These are phyloP conservation scores for Anagrus nilaparvatae DNA, from an alignment of 1,140 invertebrate genomes.

Conservation along the genomic window DNA sequence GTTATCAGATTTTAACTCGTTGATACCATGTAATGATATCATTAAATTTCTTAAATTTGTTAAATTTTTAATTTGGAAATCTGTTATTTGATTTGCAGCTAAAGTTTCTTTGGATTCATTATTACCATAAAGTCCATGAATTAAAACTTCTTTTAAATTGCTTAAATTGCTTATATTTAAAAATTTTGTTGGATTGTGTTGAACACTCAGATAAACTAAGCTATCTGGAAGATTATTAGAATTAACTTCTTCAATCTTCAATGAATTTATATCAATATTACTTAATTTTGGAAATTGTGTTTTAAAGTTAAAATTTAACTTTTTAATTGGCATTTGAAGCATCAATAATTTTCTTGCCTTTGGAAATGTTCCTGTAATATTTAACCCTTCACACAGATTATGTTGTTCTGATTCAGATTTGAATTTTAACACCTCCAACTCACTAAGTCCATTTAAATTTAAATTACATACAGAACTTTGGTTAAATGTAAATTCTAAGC, in stretches of 20 bases:
- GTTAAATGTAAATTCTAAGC: conserved; percentile 8
- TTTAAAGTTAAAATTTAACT: not conserved
- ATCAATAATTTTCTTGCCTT: conserved; percentile 1
- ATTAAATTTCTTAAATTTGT: not conserved
- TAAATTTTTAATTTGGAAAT: not conserved
- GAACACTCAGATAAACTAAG: conserved; percentile 7
- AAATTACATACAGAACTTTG: accelerated
- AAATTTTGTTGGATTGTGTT: not conserved
- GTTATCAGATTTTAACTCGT: no score
- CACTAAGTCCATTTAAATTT: not conserved
- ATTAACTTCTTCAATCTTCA: accelerated
- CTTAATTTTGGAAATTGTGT: not conserved
- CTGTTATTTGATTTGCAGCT: no score
- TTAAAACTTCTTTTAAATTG: not conserved
- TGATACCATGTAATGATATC: not conserved
- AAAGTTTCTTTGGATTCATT: no score
- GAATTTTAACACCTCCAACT: not conserved
- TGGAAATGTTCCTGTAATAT: not conserved
- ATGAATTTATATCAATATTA: not conserved
- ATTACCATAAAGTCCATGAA: not conserved
- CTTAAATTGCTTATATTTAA: not conserved
- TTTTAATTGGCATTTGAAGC: not conserved
- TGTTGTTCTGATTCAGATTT: not conserved
- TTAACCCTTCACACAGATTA: not conserved
- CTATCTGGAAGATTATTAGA: conserved; percentile 2